Percentiles rank a stretch among this genome's conserved stretches.
Evolutionary conservation across 2,888 invertebrate species (phyloP).

Genomic region (Drosophila tanythrix): DNA sequence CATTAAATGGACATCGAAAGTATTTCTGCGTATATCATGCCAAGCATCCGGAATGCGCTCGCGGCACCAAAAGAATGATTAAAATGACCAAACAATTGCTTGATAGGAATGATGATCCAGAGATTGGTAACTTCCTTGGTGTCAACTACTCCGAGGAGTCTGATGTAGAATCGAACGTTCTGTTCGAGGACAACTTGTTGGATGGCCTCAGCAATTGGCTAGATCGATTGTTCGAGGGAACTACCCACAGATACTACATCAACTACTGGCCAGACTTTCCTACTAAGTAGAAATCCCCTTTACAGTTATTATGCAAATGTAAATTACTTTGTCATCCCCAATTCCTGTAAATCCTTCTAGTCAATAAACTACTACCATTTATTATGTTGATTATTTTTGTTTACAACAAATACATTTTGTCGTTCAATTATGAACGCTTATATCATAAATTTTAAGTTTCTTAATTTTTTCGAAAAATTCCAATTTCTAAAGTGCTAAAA

Average conservation of each 20-base stretch:
- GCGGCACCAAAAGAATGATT: slow-evolving; percentile 90
- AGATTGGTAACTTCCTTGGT: slow-evolving; percentile 94
- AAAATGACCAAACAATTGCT: slow-evolving; percentile 88
- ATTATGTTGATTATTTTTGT: slow-evolving; percentile 27
- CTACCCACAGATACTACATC: slow-evolving; percentile 96
- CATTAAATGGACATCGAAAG: slow-evolving; percentile 97
- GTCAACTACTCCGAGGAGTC: slow-evolving; percentile 90
- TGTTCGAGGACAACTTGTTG: slow-evolving; percentile 91
- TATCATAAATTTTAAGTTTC: neutral
- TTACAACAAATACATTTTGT: slow-evolving; percentile 12
- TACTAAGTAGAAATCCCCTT: slow-evolving; percentile 87
- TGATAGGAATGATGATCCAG: slow-evolving; percentile 87
- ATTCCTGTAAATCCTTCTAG: slow-evolving; percentile 57
- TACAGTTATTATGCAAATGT: slow-evolving; percentile 32
- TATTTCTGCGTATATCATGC: slow-evolving; percentile 99
- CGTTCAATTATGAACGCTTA: neutral
- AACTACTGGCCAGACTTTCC: slow-evolving; percentile 99
- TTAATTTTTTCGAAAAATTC: neutral
- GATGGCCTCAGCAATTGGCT: slow-evolving; percentile 98
- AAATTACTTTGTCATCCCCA: slow-evolving; percentile 44
- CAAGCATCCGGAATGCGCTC: slow-evolving; percentile 93
- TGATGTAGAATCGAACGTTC: slow-evolving; percentile 85
- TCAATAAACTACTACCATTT: slow-evolving; percentile 45
- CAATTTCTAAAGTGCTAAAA: slow-evolving; percentile 1
- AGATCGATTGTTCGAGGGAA: slow-evolving; percentile 98